Evolutionary conservation across 2,113 vertebrate genomes (phyloP).

Genomic region (Coturnix japonica): DNA sequence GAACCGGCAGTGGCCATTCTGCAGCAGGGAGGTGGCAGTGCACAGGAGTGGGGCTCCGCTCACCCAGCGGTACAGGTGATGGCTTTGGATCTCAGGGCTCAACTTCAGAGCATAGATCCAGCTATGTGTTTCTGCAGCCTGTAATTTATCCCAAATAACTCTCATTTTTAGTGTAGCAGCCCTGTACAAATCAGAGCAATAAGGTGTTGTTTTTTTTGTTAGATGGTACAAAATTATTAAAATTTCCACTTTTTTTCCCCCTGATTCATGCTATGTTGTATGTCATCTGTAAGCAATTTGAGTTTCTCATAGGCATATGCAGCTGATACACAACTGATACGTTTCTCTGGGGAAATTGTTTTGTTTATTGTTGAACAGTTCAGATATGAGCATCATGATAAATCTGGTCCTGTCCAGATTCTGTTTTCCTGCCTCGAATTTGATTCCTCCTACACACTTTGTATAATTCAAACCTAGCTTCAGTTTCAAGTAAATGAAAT

Average conservation of each 20-base stretch:
- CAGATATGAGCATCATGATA: not conserved
- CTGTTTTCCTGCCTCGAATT: constrained; percentile 24
- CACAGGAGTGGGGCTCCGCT: not conserved
- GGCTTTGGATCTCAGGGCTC: constrained; percentile 6
- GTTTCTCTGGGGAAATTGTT: not conserved
- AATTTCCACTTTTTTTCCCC: not conserved
- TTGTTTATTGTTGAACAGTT: not conserved
- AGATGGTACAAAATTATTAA: not conserved
- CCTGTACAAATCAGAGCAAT: not conserved
- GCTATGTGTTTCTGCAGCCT: not conserved
- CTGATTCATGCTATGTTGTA: not conserved
- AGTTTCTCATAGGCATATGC: not conserved
- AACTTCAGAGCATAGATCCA: constrained; percentile 11
- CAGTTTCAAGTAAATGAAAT: constrained; percentile 70
- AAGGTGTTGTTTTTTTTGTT: not conserved
- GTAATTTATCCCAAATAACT: not conserved
- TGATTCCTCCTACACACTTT: not conserved
- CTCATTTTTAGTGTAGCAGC: not conserved
- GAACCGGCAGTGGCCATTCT: not conserved
- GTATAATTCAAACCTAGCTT: constrained; percentile 23
- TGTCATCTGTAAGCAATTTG: not conserved
- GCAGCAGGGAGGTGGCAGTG: not conserved
- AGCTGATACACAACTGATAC: not conserved
- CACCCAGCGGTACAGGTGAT: not conserved
- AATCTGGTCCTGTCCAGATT: not conserved